Evolutionary conservation across 2,113 vertebrate species (phyloP).

Genomic region (Labrus mixtus): DNA sequence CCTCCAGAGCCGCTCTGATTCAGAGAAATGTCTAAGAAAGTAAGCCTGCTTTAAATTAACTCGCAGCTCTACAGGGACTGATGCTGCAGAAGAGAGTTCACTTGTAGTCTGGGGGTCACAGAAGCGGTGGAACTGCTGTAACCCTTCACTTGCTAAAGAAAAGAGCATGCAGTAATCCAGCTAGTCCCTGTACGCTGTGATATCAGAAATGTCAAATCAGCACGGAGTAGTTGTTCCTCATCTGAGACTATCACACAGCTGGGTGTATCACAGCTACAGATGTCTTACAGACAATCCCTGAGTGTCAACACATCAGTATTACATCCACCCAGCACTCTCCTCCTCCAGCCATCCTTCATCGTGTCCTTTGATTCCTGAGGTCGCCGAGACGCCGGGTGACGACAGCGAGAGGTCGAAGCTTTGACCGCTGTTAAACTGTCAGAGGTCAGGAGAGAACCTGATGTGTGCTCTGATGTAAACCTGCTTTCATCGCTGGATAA

Average conservation of each 20-base stretch:
- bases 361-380: constrained; percentile 56
- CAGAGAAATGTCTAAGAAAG: constrained; percentile 7
- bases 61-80: constrained; percentile 4
- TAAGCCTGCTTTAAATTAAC: constrained; percentile 49
- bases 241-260: constrained; percentile 30
- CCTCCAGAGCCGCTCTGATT: background rate
- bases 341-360: constrained; percentile 52
- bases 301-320: constrained; percentile 53
- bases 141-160: background rate
- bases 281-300: constrained; percentile 20
- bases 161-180: background rate
- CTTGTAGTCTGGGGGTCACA: constrained; percentile 14
- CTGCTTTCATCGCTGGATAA: constrained; percentile 15
- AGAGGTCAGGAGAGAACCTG: constrained; percentile 58
- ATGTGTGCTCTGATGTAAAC: constrained; percentile 33
- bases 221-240: background rate
- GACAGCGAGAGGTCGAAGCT: constrained; percentile 69
- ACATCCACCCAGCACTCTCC: constrained; percentile 25
- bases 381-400: constrained; percentile 39
- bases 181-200: background rate
- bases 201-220: background rate
- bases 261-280: constrained; percentile 34
- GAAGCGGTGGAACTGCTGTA: background rate
- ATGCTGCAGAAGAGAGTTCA: background rate
- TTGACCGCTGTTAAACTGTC: constrained; percentile 62